These are phyloP conservation scores for Temnothorax unifasciatus DNA, from an alignment of 2,888 invertebrate genomes.

Conservation along the genomic window DNA sequence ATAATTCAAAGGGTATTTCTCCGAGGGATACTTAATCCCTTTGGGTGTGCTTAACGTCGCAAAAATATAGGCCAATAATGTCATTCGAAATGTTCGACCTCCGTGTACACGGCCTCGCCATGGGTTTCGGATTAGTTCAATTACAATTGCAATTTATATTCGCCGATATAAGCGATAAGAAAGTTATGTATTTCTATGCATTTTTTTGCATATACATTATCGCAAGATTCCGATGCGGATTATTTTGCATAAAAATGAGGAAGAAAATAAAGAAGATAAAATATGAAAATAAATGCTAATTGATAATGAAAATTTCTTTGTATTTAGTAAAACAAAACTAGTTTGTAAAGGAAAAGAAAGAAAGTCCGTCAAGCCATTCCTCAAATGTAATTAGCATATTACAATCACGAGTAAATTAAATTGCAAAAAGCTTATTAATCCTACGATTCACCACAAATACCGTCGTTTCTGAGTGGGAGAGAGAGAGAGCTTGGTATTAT, in stretches of 20 bases:
- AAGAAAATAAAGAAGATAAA: background rate
- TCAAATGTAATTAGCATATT: slow-evolving; percentile 23
- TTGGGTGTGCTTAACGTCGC: slow-evolving; percentile 25
- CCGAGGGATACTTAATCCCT: slow-evolving; percentile 24
- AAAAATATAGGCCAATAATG: slow-evolving; percentile 11
- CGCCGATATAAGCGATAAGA: background rate
- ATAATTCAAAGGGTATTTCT: slow-evolving; percentile 46
- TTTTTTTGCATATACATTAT: background rate
- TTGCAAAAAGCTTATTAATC: slow-evolving; percentile 48
- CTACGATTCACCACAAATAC: background rate
- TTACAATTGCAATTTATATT: slow-evolving; percentile 30
- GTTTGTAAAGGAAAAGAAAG: background rate
- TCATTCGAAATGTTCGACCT: slow-evolving; percentile 2
- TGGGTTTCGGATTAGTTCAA: slow-evolving; percentile 13
- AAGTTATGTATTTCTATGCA: slow-evolving; percentile 1
- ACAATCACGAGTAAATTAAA: slow-evolving; percentile 25
- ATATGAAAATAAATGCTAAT: slow-evolving; percentile 12
- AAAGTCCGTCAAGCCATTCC: background rate
- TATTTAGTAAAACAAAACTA: background rate
- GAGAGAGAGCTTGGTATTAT: slow-evolving; percentile 42
- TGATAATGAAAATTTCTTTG: slow-evolving; percentile 5
- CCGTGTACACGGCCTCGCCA: background rate
- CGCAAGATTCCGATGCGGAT: background rate
- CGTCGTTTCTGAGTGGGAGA: background rate
- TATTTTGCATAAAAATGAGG: background rate